Evolutionary conservation across 2,797 vertebrate species (phyloP), one percentile per base, ranked within the genome.

Genomic region (Tiaroga cobitis): DNA sequence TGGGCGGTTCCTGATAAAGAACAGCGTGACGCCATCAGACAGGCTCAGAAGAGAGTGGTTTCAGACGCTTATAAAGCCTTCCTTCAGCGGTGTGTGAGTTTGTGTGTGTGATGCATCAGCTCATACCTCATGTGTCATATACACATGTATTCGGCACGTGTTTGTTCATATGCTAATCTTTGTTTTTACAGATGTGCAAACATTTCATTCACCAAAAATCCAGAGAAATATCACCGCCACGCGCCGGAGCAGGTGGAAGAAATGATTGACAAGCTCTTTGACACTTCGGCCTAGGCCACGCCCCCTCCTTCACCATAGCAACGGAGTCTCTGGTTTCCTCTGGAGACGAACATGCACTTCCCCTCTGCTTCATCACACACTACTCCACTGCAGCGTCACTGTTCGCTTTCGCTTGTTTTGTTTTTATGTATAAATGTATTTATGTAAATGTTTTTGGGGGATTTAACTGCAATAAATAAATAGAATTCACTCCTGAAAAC

Each of bases 1-100:
- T 99, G 98, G 98, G 98, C 98, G 3, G 97, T 99, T 85, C 98
- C 98, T 0, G 98, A 99, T 91, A 95, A 93, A n/a, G 97, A 97
- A 87, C 98, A 99, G 90, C 93, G 98, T 3, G 96, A 98, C 90
- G 93, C 94, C 88, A 99, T 99, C 90, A 96, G 98, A 3, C 96
- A 94, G 63, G 95, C 95, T 1, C 97, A 99, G 94, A 99, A 94
- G 90, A 96, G 79, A n/a, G 95, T 96, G 4, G 97, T 99, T 89
- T 97, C 97, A 5, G 96, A 97, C 13, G 93, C 96, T 1, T 99
- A 99, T 24, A 94, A 95, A 89, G 91, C 93, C 73, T 99, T 99
- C 85, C 92, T 99, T 82, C 96, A 94, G 81, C 96, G 97, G 98
- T 99, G 10, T 70, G 68, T 41, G 68, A n/a, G n/a, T n/a, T n/a